These are phyloP conservation scores for Neria commutata DNA, from an alignment of 2,888 invertebrate genomes.

Conservation along the genomic window DNA sequence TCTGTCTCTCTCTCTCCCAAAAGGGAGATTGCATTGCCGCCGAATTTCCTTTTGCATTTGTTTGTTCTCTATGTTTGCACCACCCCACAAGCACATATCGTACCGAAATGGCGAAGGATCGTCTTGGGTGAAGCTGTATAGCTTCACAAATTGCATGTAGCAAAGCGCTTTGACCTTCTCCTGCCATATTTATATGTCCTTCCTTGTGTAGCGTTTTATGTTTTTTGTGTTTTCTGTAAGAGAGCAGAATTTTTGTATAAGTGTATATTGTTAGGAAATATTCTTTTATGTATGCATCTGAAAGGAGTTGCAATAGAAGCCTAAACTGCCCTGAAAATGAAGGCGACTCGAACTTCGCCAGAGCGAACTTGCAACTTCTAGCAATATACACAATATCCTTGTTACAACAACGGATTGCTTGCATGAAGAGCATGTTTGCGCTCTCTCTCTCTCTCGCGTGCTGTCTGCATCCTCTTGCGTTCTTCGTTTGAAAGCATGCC, in stretches of 20 bases:
- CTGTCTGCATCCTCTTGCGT: slow-evolving; percentile 29
- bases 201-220: background rate
- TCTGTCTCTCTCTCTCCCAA: background rate
- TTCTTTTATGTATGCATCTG: too few relatives aligned
- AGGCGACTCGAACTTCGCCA: background rate
- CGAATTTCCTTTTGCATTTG: background rate
- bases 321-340: background rate
- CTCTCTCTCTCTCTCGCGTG: slow-evolving; percentile 2
- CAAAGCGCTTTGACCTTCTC: too few relatives aligned
- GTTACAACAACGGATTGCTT: background rate
- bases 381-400: background rate
- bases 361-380: background rate
- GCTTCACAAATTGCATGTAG: too few relatives aligned
- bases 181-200: background rate
- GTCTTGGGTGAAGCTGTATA: too few relatives aligned
- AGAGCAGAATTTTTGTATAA: background rate
- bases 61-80: background rate
- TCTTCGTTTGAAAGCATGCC: slow-evolving; percentile 19
- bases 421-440: background rate
- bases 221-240: background rate
- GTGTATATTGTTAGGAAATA: too few relatives aligned
- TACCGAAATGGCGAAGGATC: background rate
- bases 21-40: background rate
- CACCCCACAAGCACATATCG: background rate
- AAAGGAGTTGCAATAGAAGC: too few relatives aligned